These are phyloP conservation scores for Callimorpha dominula DNA, from an alignment of 2,888 invertebrate genomes.

Conservation along the genomic window DNA sequence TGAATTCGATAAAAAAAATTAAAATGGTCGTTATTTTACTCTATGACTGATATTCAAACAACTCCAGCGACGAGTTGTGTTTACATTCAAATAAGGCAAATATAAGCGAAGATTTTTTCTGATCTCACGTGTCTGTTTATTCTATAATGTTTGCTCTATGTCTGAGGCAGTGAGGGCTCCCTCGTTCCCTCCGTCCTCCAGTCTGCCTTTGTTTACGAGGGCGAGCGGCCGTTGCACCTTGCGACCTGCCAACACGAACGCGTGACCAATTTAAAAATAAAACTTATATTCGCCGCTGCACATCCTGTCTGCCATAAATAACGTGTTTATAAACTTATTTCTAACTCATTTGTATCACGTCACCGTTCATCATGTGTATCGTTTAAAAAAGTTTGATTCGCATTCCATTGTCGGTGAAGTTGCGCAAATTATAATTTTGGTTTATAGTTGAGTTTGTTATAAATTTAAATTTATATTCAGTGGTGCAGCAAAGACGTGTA, in stretches of 20 bases:
- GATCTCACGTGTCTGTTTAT: constrained; percentile 65
- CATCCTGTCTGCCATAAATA: constrained; percentile 51
- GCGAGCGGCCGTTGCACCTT: constrained; percentile 73
- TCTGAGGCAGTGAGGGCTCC: constrained; percentile 63
- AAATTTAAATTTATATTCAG: constrained; percentile 13
- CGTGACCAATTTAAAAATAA: constrained; percentile 71
- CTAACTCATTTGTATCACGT: constrained; percentile 19
- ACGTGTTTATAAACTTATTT: constrained; percentile 30
- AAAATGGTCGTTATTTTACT: background rate
- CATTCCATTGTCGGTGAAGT: constrained; percentile 43
- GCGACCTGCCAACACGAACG: constrained; percentile 50
- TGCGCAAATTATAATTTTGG: constrained; percentile 35
- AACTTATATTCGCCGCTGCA: constrained; percentile 57
- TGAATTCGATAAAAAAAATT: background rate
- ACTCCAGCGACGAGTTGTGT: constrained; percentile 35
- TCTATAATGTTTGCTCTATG: constrained; percentile 73
- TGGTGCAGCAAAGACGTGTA: constrained; percentile 14
- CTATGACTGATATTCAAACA: constrained; percentile 26
- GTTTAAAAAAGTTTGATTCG: constrained; percentile 37
- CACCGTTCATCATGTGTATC: constrained; percentile 6
- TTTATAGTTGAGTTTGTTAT: constrained; percentile 17
- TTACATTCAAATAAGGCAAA: constrained; percentile 52
- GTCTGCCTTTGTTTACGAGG: constrained; percentile 77
- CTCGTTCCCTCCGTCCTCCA: constrained; percentile 66
- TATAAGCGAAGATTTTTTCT: constrained; percentile 58